Evolutionary conservation across 2,888 invertebrate genomes (phyloP), one percentile per base, ranked within the genome.

Genomic region (Drosophila greeni): DNA sequence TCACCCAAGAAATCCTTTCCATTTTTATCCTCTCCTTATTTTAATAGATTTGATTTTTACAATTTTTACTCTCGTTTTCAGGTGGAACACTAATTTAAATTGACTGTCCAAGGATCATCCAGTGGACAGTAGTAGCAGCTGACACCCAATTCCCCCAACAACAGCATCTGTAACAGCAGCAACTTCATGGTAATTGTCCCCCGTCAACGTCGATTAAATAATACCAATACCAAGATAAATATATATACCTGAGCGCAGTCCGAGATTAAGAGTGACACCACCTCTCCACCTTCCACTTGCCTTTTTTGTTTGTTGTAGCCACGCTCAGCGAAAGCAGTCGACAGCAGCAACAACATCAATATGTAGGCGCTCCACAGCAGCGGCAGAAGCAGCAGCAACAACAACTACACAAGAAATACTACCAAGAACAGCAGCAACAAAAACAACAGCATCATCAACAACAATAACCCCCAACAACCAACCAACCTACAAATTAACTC

Each of bases 281-380:
- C 45, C 53, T 78, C 18, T 78, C 36, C 60, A 60, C 59, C 75
- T 81, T 81, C 74, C 83, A 76, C 73, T 78, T 78, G 78, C 68
- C 39, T 71, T 74, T 85, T 76, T 54, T 69, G 49, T 67, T 69
- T 67, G 60, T 61, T 84, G 81, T 76, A 73, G 71, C 84, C 59
- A 76, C 85, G 67, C 72, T 79, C 72, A 72, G 76, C 60, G 85
- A 76, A 61, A 80, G 86, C 73, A 87, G 80, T 81, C 85, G 81
- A 73, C 86, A 85, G 51, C 76, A 80, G 69, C 78, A 76, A 72
- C 57, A 74, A 59, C 48, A 66, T 53, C 72, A 82, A 55, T 76
- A 82, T 82, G 77, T 82, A 84, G 77, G 66, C 69, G 67, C 59
- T 72, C 52, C 40, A 43, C 55, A 56, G 59, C 55, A 79, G 36